Conservation (phyloP, 2,797 vertebrate species). For the Steatocranus sp. region DNA sequence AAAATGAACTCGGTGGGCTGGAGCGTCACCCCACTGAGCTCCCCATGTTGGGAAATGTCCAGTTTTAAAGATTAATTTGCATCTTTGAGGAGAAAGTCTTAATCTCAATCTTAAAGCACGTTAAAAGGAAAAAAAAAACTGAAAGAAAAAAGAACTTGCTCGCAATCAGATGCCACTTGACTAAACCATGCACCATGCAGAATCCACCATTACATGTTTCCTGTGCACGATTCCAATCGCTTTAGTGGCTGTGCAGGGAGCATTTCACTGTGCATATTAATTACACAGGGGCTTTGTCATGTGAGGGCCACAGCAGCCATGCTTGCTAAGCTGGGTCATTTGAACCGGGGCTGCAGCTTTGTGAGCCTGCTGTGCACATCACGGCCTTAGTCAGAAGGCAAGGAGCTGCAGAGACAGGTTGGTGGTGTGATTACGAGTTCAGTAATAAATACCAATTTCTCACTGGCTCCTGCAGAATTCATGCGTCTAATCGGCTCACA, state of each 20-base stretch:
- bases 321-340: slow-evolving; percentile 89
- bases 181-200: slow-evolving; percentile 90
- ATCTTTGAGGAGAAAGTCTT: slow-evolving; percentile 94
- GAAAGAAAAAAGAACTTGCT: slow-evolving; percentile 70
- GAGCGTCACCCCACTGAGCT: slow-evolving; percentile 91
- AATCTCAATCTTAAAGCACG: slow-evolving; percentile 95
- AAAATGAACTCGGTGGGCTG: slow-evolving; percentile 95
- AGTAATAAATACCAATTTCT: slow-evolving; percentile 82
- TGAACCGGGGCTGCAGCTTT: slow-evolving; percentile 81
- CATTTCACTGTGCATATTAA: slow-evolving; percentile 97
- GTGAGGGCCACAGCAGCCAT: slow-evolving; percentile 83
- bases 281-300: slow-evolving; percentile 90
- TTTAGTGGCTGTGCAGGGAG: slow-evolving; percentile 87
- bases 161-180: slow-evolving; percentile 90
- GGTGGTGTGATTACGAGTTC: slow-evolving; percentile 80
- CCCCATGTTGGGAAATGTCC: slow-evolving; percentile 90
- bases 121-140: slow-evolving; percentile 73
- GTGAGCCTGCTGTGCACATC: slow-evolving; percentile 86
- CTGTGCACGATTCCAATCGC: slow-evolving; percentile 90
- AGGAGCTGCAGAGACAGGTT: slow-evolving; percentile 73
- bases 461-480: slow-evolving; percentile 76
- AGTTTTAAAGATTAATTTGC: slow-evolving; percentile 97
- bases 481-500: slow-evolving; percentile 64
- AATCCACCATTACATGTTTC: slow-evolving; percentile 91
- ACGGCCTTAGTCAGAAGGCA: slow-evolving; percentile 72